Conservation (phyloP, 2,113 vertebrate genomes). For the Spilogale gracilis region DNA sequence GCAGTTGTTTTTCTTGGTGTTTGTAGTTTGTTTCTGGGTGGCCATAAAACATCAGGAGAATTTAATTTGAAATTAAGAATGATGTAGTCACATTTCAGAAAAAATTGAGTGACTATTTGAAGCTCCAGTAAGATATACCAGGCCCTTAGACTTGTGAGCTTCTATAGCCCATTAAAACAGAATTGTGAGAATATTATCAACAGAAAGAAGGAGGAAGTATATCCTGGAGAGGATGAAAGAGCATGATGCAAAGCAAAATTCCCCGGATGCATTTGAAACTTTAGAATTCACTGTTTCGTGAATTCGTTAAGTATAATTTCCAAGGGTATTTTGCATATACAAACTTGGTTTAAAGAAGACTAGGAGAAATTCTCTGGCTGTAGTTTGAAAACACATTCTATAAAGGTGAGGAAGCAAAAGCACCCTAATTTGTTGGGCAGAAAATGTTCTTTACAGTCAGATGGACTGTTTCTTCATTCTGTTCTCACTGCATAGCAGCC, state of each 20-base stretch:
- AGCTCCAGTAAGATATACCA: background rate
- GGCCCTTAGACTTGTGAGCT: background rate
- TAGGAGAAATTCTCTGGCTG: background rate
- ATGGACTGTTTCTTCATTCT: background rate
- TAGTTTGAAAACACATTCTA: background rate
- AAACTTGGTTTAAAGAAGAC: background rate
- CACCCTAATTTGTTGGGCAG: background rate
- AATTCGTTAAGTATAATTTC: background rate
- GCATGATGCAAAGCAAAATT: rapidly evolving
- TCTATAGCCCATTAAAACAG: background rate
- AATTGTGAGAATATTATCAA: background rate
- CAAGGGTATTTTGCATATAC: background rate
- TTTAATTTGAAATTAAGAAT: background rate
- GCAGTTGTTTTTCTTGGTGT: background rate
- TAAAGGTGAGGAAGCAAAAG: background rate
- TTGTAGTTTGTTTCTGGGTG: background rate
- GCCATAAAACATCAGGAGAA: background rate
- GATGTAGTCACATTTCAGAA: background rate
- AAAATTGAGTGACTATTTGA: background rate
- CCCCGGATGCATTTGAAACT: background rate
- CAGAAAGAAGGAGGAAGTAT: background rate
- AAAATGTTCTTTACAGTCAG: background rate
- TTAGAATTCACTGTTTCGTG: background rate
- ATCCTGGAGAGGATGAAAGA: background rate
- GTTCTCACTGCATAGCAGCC: background rate